Evolutionary conservation across 2,888 invertebrate species (phyloP).

Genomic region (Strigamia maritima): DNA sequence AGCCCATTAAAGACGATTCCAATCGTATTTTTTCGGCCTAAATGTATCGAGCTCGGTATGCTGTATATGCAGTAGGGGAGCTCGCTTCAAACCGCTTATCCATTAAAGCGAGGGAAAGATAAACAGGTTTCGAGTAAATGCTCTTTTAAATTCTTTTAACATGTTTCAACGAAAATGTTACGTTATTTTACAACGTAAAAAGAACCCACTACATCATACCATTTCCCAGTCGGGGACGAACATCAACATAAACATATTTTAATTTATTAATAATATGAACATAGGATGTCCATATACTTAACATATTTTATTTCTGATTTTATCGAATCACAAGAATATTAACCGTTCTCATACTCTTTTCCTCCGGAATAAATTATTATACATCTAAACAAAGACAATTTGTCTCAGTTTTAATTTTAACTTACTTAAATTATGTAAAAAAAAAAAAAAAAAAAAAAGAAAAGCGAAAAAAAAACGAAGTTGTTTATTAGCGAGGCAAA

Average conservation of each 20-base stretch:
- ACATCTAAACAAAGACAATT: background rate
- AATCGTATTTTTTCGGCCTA: background rate
- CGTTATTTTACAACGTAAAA: background rate
- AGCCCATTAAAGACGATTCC: background rate
- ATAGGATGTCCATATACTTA: conserved; percentile 11
- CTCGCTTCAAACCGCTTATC: background rate
- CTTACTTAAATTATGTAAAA: too few relatives aligned
- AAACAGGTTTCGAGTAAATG: background rate
- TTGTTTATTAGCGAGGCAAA: too few relatives aligned
- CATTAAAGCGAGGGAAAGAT: background rate
- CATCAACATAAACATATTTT: conserved; percentile 7
- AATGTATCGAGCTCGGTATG: background rate
- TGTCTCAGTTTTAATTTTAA: background rate
- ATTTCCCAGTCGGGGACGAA: background rate
- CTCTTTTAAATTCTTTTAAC: background rate
- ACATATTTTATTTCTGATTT: background rate
- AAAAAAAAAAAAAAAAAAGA: too few relatives aligned
- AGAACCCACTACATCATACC: background rate
- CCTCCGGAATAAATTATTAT: background rate
- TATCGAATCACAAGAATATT: background rate
- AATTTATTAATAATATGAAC: conserved; percentile 31
- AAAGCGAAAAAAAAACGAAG: too few relatives aligned
- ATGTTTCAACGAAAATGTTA: background rate
- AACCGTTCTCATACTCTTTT: background rate
- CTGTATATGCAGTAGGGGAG: background rate